Base-by-base conservation (phyloP, 2,113 vertebrate genomes). In the Cacatua alba region DNA sequence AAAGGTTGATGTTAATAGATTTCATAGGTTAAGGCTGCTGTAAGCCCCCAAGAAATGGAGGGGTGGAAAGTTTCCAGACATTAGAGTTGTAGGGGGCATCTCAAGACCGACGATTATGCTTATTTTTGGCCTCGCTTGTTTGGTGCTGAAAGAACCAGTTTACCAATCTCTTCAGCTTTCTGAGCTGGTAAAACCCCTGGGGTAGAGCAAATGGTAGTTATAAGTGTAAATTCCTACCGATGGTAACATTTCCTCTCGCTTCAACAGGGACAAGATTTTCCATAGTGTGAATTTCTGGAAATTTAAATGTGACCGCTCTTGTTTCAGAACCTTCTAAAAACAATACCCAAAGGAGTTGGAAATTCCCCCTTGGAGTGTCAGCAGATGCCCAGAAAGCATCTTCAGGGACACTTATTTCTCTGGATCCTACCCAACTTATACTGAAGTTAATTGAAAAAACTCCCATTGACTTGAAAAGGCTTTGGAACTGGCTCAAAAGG, bases 361-460 rank as follows among this genome's bases (percentile, higher is more conserved):
- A 95, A 79, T 68, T 39, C 7, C 33, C 55, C 24, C 18, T 24
- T n/a, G 46, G 55, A 65, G 70, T 72, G 41, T 85, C 81, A 87
- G 70, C 39, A 87, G 39, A 76, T 5, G 4, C 70, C 69, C 74
- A 75, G 52, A 92, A 95, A n/a, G 72, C 15, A 44, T 72, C 57
- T 91, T 52, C 48, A 72, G 62, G 89, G 84, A 89, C 89, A 72
- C 41, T 87, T 87, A 87, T 85, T 62, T 90, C 74, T 86, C 70
- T 95, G 86, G 65, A 92, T 95, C 26, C 49, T 82, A 44, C 53
- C 49, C 78, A 97, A 49, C 13, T 57, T 74, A 82, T 82, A 15
- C 24, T 74, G 78, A 89, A 94, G 65, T 72, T 95, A 95, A 95
- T 91, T 95, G 89, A 94, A 96, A 92, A 91, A 94, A 59, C 23